Base-by-base conservation (phyloP, 2,113 vertebrate species). In the Toxotes jaculatrix region DNA sequence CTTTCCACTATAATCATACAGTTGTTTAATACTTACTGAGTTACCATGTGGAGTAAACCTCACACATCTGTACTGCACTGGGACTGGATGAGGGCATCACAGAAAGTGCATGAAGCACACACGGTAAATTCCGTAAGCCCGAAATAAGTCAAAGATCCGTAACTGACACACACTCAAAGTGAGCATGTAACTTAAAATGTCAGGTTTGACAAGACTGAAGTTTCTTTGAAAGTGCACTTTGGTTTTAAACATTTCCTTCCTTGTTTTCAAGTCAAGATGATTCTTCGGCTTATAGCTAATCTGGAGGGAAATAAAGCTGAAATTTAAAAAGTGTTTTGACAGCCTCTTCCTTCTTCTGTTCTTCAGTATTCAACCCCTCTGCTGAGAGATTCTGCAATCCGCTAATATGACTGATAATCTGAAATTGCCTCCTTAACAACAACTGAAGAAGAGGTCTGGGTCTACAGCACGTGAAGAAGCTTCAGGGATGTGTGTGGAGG, bases 401-500 rank as follows among this genome's bases (percentile, higher is more conserved):
- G 73, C 7, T 23, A 64, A 56, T n/a, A 72, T 7, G 62, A 45
- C 67, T 38, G 36, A 71, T 74, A 27, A 74, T 67, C 34, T 66
- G 17, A 69, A 53, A 73, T 12, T 51, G 45, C 64, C 57, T 69
- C 40, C 12, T 65, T 7, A 61, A 71, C 49, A 69, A 40, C 14
- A 19, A 19, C 2, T 32, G 38, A 14, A 43, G 55, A 57, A 16
- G 71, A 79, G 67, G 67, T 27, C 10, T 57, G 61, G 13, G 42
- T 84, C 11, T 49, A 7, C 16, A 27, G 56, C 31, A 7, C 38
- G 38, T n/a, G 55, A 65, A 43, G 6, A 27, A 0, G 31, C n/a
- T 47, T 31, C 3, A 5, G 45, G 16, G 32, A 9, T 14, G 56
- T 32, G 68, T 59, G 75, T 31, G 87, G 85, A 90, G 87, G 87